phyloP scores from a whole-genome alignment of 2,888 invertebrate genomes.

The Drosophila anceps region DNA sequence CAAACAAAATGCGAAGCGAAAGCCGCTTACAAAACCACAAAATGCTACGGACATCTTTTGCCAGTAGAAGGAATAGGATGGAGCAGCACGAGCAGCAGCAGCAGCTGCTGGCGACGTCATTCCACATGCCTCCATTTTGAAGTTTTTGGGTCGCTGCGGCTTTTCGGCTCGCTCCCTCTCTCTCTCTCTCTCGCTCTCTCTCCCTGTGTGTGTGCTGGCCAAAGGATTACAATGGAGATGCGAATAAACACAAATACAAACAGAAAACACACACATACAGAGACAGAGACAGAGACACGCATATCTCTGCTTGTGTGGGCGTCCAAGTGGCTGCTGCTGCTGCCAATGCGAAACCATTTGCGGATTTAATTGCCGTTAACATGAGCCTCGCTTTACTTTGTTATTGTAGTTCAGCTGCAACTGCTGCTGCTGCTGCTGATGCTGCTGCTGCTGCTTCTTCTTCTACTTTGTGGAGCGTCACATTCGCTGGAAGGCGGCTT shows the following conservation, averaged over 20 bases:
- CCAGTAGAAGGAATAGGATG: conserved; percentile 10
- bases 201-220: conserved; percentile 34
- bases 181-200: not conserved
- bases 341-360: conserved; percentile 76
- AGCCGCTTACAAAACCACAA: conserved; percentile 81
- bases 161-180: conserved; percentile 25
- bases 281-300: too few relatives aligned
- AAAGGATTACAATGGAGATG: conserved; percentile 73
- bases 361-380: conserved; percentile 81
- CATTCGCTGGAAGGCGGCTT: conserved; percentile 1
- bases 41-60: conserved; percentile 80
- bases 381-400: conserved; percentile 67
- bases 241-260: conserved; percentile 36
- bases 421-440: conserved; percentile 4
- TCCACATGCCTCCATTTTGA: conserved; percentile 63
- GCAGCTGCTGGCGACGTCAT: conserved; percentile 18
- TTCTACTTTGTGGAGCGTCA: conserved; percentile 27
- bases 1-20: conserved; percentile 76
- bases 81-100: not conserved
- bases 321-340: conserved; percentile 40
- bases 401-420: conserved; percentile 32
- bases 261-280: not conserved
- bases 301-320: not conserved
- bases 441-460: conserved; percentile 8
- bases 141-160: conserved; percentile 70